Percentiles rank a stretch among this genome's conserved stretches.
These are phyloP conservation scores for Andinoacara biseriatus DNA, from an alignment of 2,113 vertebrate genomes.

Conservation along the genomic window DNA sequence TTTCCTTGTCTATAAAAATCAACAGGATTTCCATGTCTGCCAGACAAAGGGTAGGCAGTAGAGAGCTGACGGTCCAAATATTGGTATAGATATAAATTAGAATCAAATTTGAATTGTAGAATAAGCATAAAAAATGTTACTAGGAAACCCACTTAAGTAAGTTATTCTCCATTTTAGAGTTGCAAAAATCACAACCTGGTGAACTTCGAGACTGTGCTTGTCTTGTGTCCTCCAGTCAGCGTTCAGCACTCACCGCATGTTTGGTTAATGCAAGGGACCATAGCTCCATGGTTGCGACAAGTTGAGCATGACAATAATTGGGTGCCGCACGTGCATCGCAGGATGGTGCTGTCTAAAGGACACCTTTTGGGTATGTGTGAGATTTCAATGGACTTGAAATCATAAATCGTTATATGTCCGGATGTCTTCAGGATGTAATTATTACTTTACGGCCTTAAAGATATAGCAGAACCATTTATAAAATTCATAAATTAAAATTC, in stretches of 20 bases:
- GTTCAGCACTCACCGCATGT: background rate
- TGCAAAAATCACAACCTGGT: background rate
- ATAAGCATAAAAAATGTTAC: background rate
- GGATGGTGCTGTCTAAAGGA: no score
- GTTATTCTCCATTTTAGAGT: background rate
- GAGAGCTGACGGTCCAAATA: constrained; percentile 1
- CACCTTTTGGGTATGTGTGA: no score
- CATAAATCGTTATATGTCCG: background rate
- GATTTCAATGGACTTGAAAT: no score
- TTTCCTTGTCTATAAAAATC: constrained; percentile 50
- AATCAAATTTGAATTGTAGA: background rate
- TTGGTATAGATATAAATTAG: background rate
- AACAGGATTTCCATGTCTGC: constrained; percentile 36
- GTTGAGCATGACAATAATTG: no score
- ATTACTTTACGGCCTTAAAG: background rate
- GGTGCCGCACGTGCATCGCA: no score
- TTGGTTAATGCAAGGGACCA: background rate
- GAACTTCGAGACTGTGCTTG: no score
- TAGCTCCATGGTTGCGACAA: no score
- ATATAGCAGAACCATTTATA: background rate
- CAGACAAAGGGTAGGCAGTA: background rate
- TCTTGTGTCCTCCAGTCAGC: background rate
- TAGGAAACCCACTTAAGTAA: background rate
- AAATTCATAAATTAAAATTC: background rate
- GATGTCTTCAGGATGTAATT: background rate